Evolutionary conservation across 2,888 invertebrate genomes (phyloP).

Genomic region (Eilema sororculum): DNA sequence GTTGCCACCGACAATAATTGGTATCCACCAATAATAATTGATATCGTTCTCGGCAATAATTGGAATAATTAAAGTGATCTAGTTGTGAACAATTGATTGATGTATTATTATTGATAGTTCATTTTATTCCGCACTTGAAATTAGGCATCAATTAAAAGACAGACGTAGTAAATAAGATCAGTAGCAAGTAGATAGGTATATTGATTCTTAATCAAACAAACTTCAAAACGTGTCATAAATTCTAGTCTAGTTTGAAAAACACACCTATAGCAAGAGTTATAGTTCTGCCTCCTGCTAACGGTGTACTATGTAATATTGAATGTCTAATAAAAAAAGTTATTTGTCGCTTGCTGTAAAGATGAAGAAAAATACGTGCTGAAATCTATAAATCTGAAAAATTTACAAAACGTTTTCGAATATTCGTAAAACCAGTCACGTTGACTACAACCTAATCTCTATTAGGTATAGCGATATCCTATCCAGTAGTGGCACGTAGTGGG

Average conservation of each 20-base stretch:
- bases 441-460: too few relatives aligned
- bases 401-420: too few relatives aligned
- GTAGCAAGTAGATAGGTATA: not conserved
- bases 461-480: too few relatives aligned
- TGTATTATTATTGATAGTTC: slow-evolving; percentile 46
- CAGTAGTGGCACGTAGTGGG: too few relatives aligned
- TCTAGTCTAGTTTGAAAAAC: not conserved
- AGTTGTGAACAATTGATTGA: slow-evolving; percentile 55
- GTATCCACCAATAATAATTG: slow-evolving; percentile 76
- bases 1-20: slow-evolving; percentile 75
- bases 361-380: too few relatives aligned
- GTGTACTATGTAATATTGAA: too few relatives aligned
- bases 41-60: slow-evolving; percentile 70
- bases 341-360: too few relatives aligned
- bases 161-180: not conserved
- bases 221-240: not conserved
- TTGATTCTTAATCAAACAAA: not conserved
- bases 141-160: slow-evolving; percentile 15
- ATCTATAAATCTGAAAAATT: too few relatives aligned
- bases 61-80: slow-evolving; percentile 80
- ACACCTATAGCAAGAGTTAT: not conserved
- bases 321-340: too few relatives aligned
- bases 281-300: too few relatives aligned
- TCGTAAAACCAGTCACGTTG: too few relatives aligned
- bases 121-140: slow-evolving; percentile 14